Base-by-base conservation (phyloP, 2,888 invertebrate genomes). In the Loripinus fragilis region DNA sequence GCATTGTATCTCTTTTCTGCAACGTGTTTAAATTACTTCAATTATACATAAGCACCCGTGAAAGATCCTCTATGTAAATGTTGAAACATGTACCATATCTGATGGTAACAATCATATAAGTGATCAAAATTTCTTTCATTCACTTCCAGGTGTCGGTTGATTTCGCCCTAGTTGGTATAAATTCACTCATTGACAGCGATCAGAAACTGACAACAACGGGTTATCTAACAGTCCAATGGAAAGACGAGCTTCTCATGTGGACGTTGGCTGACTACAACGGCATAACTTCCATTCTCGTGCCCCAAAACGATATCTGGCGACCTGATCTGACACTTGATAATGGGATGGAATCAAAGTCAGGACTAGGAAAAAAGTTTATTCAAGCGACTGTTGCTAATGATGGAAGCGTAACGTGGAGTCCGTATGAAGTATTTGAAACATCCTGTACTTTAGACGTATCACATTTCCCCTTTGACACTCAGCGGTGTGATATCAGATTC, bases 251-350 rank as follows among this genome's bases (percentile, higher is more conserved):
- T 12, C 67, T 87, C 0, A 23, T 25, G 0, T 87, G 87, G 87
- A 78, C 71, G 0, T 73, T 82, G 1, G 66, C 76, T 0, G 52
- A 65, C 15, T 85, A 86, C 52, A 81, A 83, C 20, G 69, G 72
- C 8, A 78, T 83, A 20, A 38, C 68, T 20, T 71, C 71, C 15
- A 78, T 87, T 2, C 66, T 84, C 28, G 71, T 86, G 2, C 84
- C 87, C 0, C 86, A 87, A 52, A 80, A 76, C 41, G 75, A 81
- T 8, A 76, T 87, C n/a, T 87, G 87, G 87, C 81, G 83, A 30
- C 87, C 87, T 8, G 86, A 86, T 52, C 60, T 87, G 12, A 78
- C 85, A 17, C 69, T 87, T 10, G 85, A 83, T 55, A 87, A 87
- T 64, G 84, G 87, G 12, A 74, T 86, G 50, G 78, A 65, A 20